These are phyloP conservation scores for Drosophila kanekoi DNA, from an alignment of 2,888 invertebrate genomes.

Conservation along the genomic window DNA sequence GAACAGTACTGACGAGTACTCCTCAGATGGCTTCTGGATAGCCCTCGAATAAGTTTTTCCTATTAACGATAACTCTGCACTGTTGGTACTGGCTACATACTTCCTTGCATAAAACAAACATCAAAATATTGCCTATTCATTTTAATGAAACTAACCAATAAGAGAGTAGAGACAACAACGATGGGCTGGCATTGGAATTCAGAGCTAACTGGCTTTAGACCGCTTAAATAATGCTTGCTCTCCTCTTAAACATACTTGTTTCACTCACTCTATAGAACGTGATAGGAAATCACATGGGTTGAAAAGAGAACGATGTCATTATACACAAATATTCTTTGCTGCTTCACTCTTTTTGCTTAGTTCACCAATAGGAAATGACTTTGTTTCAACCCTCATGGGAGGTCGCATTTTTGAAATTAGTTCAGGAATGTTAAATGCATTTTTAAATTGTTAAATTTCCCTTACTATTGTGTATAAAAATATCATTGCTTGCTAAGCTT, in stretches of 20 bases:
- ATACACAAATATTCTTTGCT: constrained; percentile 15
- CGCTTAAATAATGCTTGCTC: constrained; percentile 40
- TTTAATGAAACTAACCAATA: constrained; percentile 61
- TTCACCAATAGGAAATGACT: constrained; percentile 53
- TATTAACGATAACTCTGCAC: constrained; percentile 81
- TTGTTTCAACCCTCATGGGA: constrained; percentile 49
- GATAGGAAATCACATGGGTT: neutral
- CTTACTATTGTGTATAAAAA: constrained; percentile 64
- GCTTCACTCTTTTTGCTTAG: constrained; percentile 22
- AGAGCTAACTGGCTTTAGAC: constrained; percentile 32
- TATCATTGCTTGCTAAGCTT: constrained; percentile 69
- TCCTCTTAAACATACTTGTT: constrained; percentile 30
- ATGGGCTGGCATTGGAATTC: constrained; percentile 50
- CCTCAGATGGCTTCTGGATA: constrained; percentile 86
- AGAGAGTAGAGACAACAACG: constrained; percentile 33
- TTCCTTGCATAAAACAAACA: constrained; percentile 77
- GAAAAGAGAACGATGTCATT: constrained; percentile 34
- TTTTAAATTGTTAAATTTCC: constrained; percentile 68
- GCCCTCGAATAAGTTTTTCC: constrained; percentile 85
- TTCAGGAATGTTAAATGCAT: constrained; percentile 60
- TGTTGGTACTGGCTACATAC: constrained; percentile 79
- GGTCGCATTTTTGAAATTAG: constrained; percentile 55
- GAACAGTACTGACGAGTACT: constrained; percentile 86
- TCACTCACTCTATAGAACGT: constrained; percentile 32
- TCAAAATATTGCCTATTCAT: constrained; percentile 75